Evolutionary conservation across 2,113 vertebrate species (phyloP).

Genomic region (Raphicerus campestris): DNA sequence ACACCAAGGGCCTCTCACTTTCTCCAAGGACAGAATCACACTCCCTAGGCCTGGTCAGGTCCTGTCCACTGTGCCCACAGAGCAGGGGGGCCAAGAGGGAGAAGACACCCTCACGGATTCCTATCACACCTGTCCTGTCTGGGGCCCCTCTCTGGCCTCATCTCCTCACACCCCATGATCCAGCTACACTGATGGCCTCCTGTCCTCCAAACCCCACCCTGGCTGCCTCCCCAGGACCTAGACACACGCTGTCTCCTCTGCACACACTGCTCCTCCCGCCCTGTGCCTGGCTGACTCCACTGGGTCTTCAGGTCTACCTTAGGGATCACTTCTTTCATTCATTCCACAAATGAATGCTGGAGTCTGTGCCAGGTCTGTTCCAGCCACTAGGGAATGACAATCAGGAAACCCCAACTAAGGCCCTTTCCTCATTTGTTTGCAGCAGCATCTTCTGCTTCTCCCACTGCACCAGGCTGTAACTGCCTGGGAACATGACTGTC

Average conservation of each 20-base stretch:
- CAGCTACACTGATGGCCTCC: not conserved
- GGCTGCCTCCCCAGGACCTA: not conserved
- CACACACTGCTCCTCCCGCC: not conserved
- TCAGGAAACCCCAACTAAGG: not conserved
- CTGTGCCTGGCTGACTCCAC: not conserved
- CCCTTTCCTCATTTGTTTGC: not conserved
- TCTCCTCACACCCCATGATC: not conserved
- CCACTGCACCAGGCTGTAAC: accelerated
- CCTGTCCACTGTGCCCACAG: not conserved
- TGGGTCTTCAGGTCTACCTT: not conserved
- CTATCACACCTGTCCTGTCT: not conserved
- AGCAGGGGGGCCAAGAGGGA: not conserved
- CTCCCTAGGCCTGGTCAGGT: not conserved
- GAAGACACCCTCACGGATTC: accelerated
- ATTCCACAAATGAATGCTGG: not conserved
- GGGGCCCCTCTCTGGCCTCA: not conserved
- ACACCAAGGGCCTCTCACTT: not conserved
- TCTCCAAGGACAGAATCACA: not conserved
- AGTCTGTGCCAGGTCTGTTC: not conserved
- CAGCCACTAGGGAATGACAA: too few species aligned
- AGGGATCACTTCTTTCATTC: not conserved
- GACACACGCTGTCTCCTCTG: not conserved
- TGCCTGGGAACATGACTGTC: not conserved
- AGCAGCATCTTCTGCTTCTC: not conserved
- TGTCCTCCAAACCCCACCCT: not conserved